phyloP scores from a whole-genome alignment of 1,140 invertebrate genomes.

The Melanaphis sacchari region DNA sequence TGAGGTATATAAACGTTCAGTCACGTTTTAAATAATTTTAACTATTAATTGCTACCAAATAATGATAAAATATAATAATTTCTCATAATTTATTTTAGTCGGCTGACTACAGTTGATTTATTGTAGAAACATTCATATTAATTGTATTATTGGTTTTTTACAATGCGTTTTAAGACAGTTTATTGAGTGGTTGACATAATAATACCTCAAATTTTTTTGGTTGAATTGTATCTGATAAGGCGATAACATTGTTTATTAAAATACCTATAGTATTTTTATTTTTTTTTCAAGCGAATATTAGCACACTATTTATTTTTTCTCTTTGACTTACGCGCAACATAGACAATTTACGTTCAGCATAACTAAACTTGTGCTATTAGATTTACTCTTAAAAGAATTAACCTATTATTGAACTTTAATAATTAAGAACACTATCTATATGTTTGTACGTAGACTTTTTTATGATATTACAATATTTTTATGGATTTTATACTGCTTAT shows the following conservation, averaged over 20 bases:
- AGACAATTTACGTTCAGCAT: not conserved
- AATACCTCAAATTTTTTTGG: not conserved
- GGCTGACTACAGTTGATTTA: not conserved
- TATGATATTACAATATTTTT: not conserved
- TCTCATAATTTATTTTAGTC: not conserved
- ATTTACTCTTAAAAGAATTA: not conserved
- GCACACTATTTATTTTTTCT: not conserved
- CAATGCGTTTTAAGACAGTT: not conserved
- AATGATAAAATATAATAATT: slow-evolving; percentile 13
- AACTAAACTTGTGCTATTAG: not conserved
- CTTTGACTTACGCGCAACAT: not conserved
- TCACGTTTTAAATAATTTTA: not conserved
- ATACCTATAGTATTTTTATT: not conserved
- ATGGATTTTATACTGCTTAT: not conserved
- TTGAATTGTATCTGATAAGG: not conserved
- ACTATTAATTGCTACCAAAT: not conserved
- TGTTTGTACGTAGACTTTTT: not conserved
- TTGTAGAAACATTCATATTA: not conserved
- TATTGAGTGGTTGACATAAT: not conserved
- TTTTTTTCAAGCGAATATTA: not conserved
- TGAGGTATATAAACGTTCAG: slow-evolving; percentile 1
- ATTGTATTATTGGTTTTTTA: not conserved
- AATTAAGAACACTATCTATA: not conserved
- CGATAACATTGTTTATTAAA: not conserved
- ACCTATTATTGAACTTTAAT: no score